Evolutionary conservation across 2,113 vertebrate species (phyloP), one percentile per base, ranked within the genome.

Genomic region (Gymnocephalus cernua): DNA sequence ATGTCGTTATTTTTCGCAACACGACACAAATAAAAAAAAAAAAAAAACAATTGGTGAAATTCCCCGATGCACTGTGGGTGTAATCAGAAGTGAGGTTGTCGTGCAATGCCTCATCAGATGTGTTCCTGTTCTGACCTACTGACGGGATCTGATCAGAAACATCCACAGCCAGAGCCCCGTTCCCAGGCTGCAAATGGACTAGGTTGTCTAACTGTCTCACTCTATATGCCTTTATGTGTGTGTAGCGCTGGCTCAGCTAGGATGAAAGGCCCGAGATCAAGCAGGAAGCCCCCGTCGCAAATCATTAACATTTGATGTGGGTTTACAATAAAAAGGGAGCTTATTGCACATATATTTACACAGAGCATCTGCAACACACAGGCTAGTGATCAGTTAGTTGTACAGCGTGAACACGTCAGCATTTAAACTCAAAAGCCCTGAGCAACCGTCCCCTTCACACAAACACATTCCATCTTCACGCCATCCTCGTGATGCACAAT

Each of bases 271-370:
- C 61, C 50, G 16, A 58, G 70, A 77, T 65, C 64, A 53, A 74
- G 65, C 62, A 81, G 54, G 59, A 83, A 54, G 70, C 35, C 5
- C 35, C 32, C 19, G 70, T 66, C 13, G 35, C 62, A 86, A 77
- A 82, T 89, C 76, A 70, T 74, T 69, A 87, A 80, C 64, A 74
- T 82, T 75, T 83, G 64, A 91, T 83, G 66, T 57, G 27, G 51
- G 51, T 87, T 77, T 65, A 78, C 57, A 54, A 85, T 79, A 68
- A 29, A 53, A 80, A 62, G 19, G 3, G 1, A n/a, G 59, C 51
- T 61, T 69, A 70, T 74, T 48, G 56, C 32, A 50, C 61, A 56
- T 32, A 41, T 45, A 64, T 82, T 81, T 58, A 69, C 38, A 47
- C n/a, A 44, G 62, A 71, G 14, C 64, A 78, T 82, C 38, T 74